Base-by-base conservation (phyloP, 2,113 vertebrate species). In the Tachysurus fulvidraco region DNA sequence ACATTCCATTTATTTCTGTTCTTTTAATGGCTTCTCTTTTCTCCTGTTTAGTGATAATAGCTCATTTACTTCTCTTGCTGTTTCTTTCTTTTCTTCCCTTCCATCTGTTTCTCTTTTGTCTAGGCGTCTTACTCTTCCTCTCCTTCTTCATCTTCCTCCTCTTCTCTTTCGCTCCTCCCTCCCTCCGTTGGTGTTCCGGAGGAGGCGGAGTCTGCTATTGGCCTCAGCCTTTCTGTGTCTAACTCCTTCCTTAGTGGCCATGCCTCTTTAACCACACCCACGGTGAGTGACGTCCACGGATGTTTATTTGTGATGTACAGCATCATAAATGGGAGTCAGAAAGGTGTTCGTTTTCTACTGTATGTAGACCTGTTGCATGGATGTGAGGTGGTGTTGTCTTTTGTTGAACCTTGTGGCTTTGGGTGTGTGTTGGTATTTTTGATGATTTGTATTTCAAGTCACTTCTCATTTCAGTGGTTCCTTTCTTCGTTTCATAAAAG, bases 241-340 rank as follows among this genome's bases (percentile, higher is more conserved):
- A 97, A 97, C 95, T 98, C 97, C 96, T 98, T 97, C 97, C 97
- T 99, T 94, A 98, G 95, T 95, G 97, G 97, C 94, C 97, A 98
- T 91, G 95, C 96, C 91, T 97, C 96, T 93, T 94, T 98, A 90
- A 96, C 96, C 90, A 97, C 97, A 91, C 97, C 97, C 91, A 97
- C 96, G 98, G 98, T 99, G 97, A 99, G 98, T 99, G 80, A 85
- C 28, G 6, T 80, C 52, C 79, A 16, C 52, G 83, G n/a, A 6
- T 13, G 46, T 52, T 44, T 23, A 23, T 57, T 25, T 60, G 7
- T 36, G 21, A 36, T 17, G 5, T 25, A 50, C 9, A 25, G 23
- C 41, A 74, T 74, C 16, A 41, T 14, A 23, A 60, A 12, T 28
- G 28, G 13, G 0, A 21, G 21, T 7, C 23, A 5, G 64, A 30